These are phyloP conservation scores for Melanotaenia parkinsoni DNA, from an alignment of 2,797 vertebrate species.

Conservation along the genomic window DNA sequence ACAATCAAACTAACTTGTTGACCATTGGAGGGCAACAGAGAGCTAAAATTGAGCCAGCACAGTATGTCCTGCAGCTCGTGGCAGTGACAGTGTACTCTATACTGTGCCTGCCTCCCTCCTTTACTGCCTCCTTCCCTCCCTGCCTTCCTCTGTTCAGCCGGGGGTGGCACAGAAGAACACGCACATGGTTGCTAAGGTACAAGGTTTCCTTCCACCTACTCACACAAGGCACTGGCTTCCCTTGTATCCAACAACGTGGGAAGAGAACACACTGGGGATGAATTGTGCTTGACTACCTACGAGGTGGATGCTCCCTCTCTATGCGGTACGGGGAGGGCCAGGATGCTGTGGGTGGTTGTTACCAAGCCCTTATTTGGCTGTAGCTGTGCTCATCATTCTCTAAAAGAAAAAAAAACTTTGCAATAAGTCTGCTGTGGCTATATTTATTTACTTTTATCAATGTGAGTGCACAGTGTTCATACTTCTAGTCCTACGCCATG, in stretches of 20 bases:
- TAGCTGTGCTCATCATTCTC: conserved; percentile 52
- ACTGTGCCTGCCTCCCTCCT: conserved; percentile 49
- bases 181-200: conserved; percentile 85
- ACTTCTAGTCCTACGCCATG: background rate
- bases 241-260: conserved; percentile 78
- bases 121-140: conserved; percentile 47
- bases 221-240: conserved; percentile 81
- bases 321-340: conserved; percentile 62
- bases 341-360: conserved; percentile 72
- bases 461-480: background rate
- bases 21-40: conserved; percentile 72
- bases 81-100: conserved; percentile 52
- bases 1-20: conserved; percentile 29
- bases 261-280: conserved; percentile 79
- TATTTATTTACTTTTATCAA: conserved; percentile 27
- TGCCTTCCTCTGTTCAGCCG: conserved; percentile 68
- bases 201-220: conserved; percentile 87
- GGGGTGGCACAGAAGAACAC: conserved; percentile 80
- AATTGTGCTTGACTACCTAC: conserved; percentile 77
- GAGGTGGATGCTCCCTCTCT: conserved; percentile 74
- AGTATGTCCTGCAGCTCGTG: conserved; percentile 59
- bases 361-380: conserved; percentile 72
- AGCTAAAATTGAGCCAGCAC: conserved; percentile 48
- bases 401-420: conserved; percentile 49
- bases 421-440: conserved; percentile 32